Base-by-base conservation (phyloP, 1,140 invertebrate genomes). In the Drosophila aff. region DNA sequence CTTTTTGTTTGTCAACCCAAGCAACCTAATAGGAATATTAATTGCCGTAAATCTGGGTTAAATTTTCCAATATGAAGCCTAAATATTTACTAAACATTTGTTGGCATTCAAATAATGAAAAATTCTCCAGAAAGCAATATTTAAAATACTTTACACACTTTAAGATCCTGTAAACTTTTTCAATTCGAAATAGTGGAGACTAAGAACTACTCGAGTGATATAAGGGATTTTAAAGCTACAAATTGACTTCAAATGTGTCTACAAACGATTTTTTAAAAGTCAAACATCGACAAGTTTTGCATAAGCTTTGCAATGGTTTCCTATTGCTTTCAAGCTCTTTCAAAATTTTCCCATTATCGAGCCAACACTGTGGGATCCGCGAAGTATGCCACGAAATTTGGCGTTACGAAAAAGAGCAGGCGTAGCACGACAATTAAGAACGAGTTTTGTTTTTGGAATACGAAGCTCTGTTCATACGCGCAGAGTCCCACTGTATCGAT, bases 401-500 rank as follows among this genome's bases (percentile, higher is more conserved):
- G 13, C 15, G 7, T 47, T 47, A 18, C 31, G 13, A 52, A 52
- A 44, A 50, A 41, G 28, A 15, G n/a, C 46, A 18, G n/a, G 38
- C 11, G 16, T 18, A 69, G 52, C 50, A 16, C 40, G 18, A 41
- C 64, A 38, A 46, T 55, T 53, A 64, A 16, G 23, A 47, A n/a
- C n/a, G 60, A 67, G 59, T 47, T 46, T 18, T 31, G 41, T n/a
- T 41, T 44, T 33, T 55, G 33, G 15, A 21, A 23, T 46, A 21
- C 28, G 11, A 21, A 49, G n/a, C n/a, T 36, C 33, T 15, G 63
- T 36, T 68, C 18, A 21, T 46, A 21, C 33, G 21, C 36, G 36
- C 18, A 65, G 44, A 46, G 61, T 53, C 38, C 61, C 63, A 77
- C 75, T 77, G 82, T 78, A 76, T 87, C 58, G 49, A 68, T 85